phyloP scores from a whole-genome alignment of 35 echinoderm and acorn worm species.

The Nesometra sesokonis region DNA sequence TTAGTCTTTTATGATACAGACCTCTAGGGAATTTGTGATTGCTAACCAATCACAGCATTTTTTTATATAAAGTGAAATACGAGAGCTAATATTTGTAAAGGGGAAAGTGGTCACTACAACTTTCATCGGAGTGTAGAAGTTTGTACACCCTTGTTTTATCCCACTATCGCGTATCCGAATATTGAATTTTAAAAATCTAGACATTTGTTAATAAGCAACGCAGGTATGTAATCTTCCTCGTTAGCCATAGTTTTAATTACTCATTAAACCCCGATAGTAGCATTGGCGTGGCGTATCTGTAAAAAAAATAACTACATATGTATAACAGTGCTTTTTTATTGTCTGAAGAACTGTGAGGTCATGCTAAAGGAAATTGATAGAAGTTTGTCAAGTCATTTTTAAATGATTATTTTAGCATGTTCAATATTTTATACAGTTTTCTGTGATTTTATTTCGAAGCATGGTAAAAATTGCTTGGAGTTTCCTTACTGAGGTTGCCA shows the following conservation, averaged over 20 bases:
- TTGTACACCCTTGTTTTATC: background rate
- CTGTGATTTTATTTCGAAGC: background rate
- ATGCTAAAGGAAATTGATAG: too few relatives aligned
- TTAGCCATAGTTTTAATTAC: background rate
- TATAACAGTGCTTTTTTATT: background rate
- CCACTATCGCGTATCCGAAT: background rate
- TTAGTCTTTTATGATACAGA: slow-evolving; percentile 95
- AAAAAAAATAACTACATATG: background rate
- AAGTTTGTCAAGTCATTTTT: too few relatives aligned
- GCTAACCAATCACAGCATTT: background rate
- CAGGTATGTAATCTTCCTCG: background rate
- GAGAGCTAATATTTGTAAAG: background rate
- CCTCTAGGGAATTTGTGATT: slow-evolving; percentile 10
- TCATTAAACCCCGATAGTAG: background rate
- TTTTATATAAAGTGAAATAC: background rate
- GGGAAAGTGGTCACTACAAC: background rate
- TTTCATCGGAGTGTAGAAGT: background rate
- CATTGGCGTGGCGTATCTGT: background rate
- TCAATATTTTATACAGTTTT: background rate
- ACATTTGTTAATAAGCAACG: background rate
- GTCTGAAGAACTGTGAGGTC: background rate
- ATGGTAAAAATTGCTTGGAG: background rate
- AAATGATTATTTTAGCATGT: background rate
- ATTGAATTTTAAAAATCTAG: background rate
- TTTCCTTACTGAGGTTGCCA: background rate